Base-by-base conservation (phyloP, 2,797 vertebrate genomes). In the Alcedo atthis region DNA sequence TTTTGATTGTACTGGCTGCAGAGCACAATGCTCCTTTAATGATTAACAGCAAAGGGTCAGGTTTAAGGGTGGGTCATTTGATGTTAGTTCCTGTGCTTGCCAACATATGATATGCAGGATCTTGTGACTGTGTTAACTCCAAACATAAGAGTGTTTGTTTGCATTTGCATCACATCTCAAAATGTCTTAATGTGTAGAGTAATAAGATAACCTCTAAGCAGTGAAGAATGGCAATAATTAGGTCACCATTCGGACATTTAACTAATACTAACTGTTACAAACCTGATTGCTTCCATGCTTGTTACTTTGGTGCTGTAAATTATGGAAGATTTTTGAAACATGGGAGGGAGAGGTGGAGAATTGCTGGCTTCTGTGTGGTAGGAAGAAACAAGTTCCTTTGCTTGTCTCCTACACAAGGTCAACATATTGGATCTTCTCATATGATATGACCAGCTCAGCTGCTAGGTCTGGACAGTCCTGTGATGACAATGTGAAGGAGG, bases 21-120 rank as follows among this genome's bases (percentile, higher is more conserved):
- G 94, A 94, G 91, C 53, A 78, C 88, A 92, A 40, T 32, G 8
- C 40, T 92, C 53, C 76, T 67, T 25, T 94, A 93, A 94, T 95
- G 85, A 95, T 95, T 97, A 95, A 95, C 95, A 85, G 90, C 71
- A 64, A 90, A 93, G 22, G 59, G 67, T 94, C 90, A 85, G 87
- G 90, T 94, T 94, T 95, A 95, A 94, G 93, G 92, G 94, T 96
- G 96, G 94, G 92, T 96, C 93, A 85, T 94, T 94, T 85, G 84
- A 89, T 96, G 79, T 93, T 74, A 80, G 68, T 89, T 90, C 64
- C 78, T 93, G 66, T 81, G 87, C 92, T 94, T 90, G 92, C 94
- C 89, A 87, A 84, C 81, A 79, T 67, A 94, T 33, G 69, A 94
- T 89, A 93, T 48, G 76, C 77, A 51, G 80, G 77, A 93, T 94